Percentiles rank a stretch among this genome's conserved stretches.
Conservation (phyloP, 2,113 vertebrate species). For the Apodemus speciosus region DNA sequence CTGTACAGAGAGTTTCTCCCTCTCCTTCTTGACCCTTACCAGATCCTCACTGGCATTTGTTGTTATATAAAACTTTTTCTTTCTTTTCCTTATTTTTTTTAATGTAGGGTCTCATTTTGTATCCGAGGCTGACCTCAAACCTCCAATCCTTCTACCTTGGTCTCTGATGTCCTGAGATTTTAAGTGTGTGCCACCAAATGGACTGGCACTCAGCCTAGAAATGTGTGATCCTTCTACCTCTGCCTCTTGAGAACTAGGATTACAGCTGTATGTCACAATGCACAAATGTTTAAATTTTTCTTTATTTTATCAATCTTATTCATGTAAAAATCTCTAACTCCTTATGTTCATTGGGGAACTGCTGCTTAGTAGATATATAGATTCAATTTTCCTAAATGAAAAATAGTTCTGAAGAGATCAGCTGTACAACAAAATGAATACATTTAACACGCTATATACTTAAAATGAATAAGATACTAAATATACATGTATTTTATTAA, state of each 20-base stretch:
- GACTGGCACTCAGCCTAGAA: not conserved
- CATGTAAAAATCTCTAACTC: slow-evolving; percentile 32
- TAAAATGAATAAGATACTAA: no score
- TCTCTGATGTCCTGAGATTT: not conserved
- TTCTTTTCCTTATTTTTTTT: not conserved
- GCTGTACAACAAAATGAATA: no score
- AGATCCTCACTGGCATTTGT: not conserved
- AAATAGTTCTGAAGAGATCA: not conserved
- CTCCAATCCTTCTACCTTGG: not conserved
- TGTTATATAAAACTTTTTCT: not conserved
- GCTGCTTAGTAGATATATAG: not conserved
- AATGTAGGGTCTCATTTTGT: not conserved
- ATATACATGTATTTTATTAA: no score
- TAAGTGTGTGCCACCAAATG: not conserved
- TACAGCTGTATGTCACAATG: not conserved
- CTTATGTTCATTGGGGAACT: not conserved
- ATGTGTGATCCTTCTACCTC: not conserved
- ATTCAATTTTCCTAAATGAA: slow-evolving; percentile 42
- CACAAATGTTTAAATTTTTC: not conserved
- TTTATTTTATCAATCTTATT: slow-evolving; percentile 46
- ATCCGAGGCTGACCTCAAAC: not conserved
- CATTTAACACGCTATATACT: no score
- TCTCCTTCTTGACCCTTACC: not conserved
- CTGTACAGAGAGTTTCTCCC: not conserved
- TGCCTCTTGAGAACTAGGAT: not conserved